These are phyloP conservation scores for Alosa alosa DNA, from an alignment of 2,113 vertebrate genomes.

Conservation along the genomic window DNA sequence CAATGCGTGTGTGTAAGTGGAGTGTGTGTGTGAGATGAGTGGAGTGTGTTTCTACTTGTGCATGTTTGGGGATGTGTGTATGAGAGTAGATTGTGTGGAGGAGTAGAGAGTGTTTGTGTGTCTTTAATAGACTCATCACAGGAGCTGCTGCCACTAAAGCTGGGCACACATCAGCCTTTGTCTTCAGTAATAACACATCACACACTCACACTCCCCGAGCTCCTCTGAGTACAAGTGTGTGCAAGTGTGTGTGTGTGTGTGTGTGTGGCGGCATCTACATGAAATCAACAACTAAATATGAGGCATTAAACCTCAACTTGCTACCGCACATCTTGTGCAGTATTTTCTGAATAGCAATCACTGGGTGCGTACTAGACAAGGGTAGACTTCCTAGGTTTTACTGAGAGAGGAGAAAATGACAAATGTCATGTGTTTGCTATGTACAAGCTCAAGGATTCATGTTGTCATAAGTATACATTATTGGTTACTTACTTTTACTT, in stretches of 20 bases:
- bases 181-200: neutral
- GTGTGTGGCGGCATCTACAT: neutral
- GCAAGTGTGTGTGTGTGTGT: neutral
- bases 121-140: neutral
- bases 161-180: neutral
- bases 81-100: neutral
- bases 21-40: neutral
- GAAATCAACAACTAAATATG: neutral
- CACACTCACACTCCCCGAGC: neutral
- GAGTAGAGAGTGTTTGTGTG: neutral
- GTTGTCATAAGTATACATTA: too few species aligned
- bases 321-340: neutral
- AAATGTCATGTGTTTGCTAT: too few species aligned
- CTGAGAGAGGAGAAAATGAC: too few species aligned
- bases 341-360: neutral
- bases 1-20: neutral
- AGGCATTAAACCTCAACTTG: neutral
- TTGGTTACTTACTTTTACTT: too few species aligned
- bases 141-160: neutral
- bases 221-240: neutral
- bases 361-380: too few species aligned
- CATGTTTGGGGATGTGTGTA: neutral
- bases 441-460: too few species aligned
- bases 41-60: neutral
- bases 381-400: too few species aligned